Conservation (phyloP, 2,797 vertebrate genomes). For the Arremon brunneinucha region DNA sequence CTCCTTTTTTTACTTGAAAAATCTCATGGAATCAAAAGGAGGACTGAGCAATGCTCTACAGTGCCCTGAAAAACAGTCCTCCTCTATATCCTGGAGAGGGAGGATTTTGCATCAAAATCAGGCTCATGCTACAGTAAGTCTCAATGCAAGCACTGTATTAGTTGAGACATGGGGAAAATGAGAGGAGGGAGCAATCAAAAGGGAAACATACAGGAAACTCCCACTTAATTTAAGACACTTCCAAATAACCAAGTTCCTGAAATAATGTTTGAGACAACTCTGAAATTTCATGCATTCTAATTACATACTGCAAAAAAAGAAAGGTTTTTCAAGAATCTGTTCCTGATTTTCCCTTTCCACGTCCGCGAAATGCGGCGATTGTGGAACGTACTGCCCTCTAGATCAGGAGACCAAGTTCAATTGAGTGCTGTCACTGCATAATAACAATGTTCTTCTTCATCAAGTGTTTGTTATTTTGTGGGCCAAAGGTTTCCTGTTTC, state of each 20-base stretch:
- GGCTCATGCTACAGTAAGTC: neutral
- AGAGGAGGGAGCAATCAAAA: constrained; percentile 34
- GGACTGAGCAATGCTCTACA: neutral
- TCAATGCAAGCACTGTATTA: constrained; percentile 45
- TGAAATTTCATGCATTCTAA: neutral
- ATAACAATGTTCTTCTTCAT: neutral
- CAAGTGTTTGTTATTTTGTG: neutral
- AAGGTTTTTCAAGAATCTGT: neutral
- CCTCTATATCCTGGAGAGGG: neutral
- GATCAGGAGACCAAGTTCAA: neutral
- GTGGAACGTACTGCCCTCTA: neutral
- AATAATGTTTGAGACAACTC: neutral
- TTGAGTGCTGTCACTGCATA: neutral
- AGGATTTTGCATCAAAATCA: constrained; percentile 40
- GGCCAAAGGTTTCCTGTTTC: neutral
- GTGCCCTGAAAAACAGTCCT: constrained; percentile 31
- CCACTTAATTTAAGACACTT: constrained; percentile 17
- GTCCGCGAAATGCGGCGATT: neutral
- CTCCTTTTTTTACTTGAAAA: constrained; percentile 9
- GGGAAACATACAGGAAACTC: constrained; percentile 15
- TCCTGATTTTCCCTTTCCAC: neutral
- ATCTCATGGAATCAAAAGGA: neutral
- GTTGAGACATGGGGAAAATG: neutral
- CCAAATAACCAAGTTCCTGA: neutral
- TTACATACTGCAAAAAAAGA: neutral